Percentiles rank a stretch among this genome's conserved stretches.
These are phyloP conservation scores for Lytechinus pictus DNA, from an alignment of 35 echinoderm and acorn worm genomes.

Conservation along the genomic window DNA sequence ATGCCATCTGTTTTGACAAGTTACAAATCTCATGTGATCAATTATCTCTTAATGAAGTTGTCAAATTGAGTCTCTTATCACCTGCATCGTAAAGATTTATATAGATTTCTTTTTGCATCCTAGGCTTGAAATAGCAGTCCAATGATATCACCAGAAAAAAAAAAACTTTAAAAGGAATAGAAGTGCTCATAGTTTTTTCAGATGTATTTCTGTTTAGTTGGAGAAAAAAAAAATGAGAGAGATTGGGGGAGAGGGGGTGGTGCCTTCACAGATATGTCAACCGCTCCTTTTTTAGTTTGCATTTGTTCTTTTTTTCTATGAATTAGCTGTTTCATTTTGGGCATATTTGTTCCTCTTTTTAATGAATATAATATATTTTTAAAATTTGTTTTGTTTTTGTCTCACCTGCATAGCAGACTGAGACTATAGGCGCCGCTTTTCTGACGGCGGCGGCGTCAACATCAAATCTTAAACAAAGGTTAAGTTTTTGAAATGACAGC, in stretches of 20 bases:
- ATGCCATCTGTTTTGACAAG: slow-evolving; percentile 11
- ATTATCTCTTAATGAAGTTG: slow-evolving; percentile 13
- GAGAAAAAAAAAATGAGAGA: no score
- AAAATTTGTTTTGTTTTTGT: no score
- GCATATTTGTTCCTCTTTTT: no score
- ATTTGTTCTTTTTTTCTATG: no score
- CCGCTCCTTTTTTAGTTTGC: no score
- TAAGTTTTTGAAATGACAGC: no score
- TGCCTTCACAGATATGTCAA: background rate
- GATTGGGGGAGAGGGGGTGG: background rate
- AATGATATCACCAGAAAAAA: background rate
- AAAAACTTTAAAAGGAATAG: background rate
- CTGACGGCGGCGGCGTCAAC: no score
- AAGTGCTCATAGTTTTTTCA: background rate
- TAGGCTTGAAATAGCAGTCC: background rate
- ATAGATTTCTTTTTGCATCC: background rate
- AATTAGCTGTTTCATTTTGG: no score
- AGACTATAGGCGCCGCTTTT: no score
- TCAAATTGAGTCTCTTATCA: background rate
- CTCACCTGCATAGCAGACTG: no score
- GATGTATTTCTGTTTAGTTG: background rate
- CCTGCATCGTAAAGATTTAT: background rate
- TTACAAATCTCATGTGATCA: background rate
- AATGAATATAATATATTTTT: no score
- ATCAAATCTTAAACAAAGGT: no score